Evolutionary conservation across 2,888 invertebrate species (phyloP), one percentile per base, ranked within the genome.

Genomic region (Epiperipatus broadwayi): DNA sequence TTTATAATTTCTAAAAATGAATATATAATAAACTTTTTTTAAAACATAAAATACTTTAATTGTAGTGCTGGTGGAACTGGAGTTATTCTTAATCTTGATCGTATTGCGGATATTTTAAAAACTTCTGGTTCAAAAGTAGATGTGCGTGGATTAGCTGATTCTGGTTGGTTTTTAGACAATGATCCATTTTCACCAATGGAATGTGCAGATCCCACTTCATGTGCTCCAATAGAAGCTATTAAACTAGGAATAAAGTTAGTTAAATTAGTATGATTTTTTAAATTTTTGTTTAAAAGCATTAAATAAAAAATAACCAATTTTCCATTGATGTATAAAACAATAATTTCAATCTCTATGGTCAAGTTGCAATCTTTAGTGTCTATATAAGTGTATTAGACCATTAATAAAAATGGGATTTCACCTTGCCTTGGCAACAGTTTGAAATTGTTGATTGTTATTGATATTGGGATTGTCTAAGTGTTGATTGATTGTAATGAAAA

Each of bases 91-190:
- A 87, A 89, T 55, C 64, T 87, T 44, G 87, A 89, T 60, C 69
- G 75, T 5, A 72, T 85, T 1, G 71, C 78, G 35, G 71, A 74
- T 41, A 64, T 72, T 41, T 63, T 89, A 29, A 70, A 47, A 3
- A 38, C 45, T 3, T 43, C 51, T 28, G 58, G 58, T 19, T 54
- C 57, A 2, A 46, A 45, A 28, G 56, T 58, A 3, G 55, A 61
- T 35, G 80, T 89, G 7, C 70, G 78, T 3, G 87, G 85, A 1
- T 71, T 89, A 5, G 75, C 80, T 1, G 89, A 91, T 59, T 87
- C 87, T 1, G 89, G 87, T 14, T 91, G 89, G 89, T 89, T 89
- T 57, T 64, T 89, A 41, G 89, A 89, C 56, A 70, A 83, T 43
- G 74, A 78, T 19, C 78, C 78, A 0, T 78, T 71, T 52, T 66